These are phyloP conservation scores for Macrocentrus cingulum DNA, from an alignment of 1,140 invertebrate species.

Conservation along the genomic window DNA sequence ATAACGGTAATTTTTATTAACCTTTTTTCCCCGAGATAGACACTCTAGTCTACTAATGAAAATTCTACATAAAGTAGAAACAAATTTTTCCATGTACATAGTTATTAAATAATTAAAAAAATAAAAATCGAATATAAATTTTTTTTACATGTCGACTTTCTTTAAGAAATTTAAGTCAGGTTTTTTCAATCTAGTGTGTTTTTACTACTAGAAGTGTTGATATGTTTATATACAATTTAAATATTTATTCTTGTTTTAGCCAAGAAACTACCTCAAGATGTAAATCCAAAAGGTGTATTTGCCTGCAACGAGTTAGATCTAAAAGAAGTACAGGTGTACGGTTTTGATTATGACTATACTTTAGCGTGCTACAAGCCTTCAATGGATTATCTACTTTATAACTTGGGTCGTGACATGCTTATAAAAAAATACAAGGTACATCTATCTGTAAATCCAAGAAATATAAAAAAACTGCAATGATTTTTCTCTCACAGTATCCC, in stretches of 20 bases:
- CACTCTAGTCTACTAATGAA: no score
- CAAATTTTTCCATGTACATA: no score
- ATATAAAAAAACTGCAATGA: slow-evolving; percentile 13
- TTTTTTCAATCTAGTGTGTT: no score
- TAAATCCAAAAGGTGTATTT: slow-evolving; percentile 85
- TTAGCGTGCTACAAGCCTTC: slow-evolving; percentile 92
- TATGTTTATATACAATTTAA: no score
- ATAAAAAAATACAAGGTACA: slow-evolving; percentile 86
- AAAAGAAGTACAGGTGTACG: slow-evolving; percentile 90
- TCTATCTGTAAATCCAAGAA: not conserved
- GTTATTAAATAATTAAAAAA: no score
- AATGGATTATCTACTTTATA: slow-evolving; percentile 89
- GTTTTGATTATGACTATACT: slow-evolving; percentile 99
- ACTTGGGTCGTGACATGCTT: slow-evolving; percentile 83
- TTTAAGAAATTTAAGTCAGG: no score
- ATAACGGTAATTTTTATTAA: no score
- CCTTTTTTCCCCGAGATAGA: no score
- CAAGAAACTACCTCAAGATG: slow-evolving; percentile 84
- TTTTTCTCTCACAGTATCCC: slow-evolving; percentile 75
- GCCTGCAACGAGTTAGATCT: slow-evolving; percentile 96
- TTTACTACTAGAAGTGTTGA: no score
- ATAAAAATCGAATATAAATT: no score
- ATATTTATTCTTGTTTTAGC: slow-evolving; percentile 58
- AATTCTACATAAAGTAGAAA: no score
- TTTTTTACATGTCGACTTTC: no score